Percentiles rank a stretch among this genome's conserved stretches.
phyloP scores from a whole-genome alignment of 2,113 vertebrate species.

The Alethe diademata region DNA sequence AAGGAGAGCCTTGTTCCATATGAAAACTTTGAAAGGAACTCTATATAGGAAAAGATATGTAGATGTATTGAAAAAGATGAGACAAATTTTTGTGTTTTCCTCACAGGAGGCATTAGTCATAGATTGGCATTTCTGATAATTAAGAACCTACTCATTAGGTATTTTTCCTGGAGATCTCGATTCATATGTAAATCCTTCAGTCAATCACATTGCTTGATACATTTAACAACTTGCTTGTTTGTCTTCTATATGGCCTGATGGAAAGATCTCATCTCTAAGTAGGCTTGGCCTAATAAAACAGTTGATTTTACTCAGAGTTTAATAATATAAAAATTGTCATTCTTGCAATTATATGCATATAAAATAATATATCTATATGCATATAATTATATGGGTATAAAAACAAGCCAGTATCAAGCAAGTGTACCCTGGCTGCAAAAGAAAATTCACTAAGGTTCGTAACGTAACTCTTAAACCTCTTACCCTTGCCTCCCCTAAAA shows the following conservation, averaged over 20 bases:
- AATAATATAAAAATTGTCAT: not conserved
- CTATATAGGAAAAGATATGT: not conserved
- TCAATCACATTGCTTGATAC: not conserved
- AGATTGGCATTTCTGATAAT: constrained; percentile 26
- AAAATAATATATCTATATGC: not conserved
- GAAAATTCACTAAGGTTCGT: not conserved
- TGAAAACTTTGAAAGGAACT: not conserved
- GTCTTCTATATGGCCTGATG: not conserved
- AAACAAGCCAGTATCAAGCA: not conserved
- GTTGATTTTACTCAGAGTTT: not conserved
- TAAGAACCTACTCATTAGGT: not conserved
- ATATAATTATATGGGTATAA: not conserved
- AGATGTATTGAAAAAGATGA: not conserved
- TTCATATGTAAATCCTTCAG: constrained; percentile 11
- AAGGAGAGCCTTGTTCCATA: not conserved
- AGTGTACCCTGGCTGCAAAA: not conserved
- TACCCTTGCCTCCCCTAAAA: not conserved
- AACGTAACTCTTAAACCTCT: not conserved
- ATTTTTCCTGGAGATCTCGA: constrained; percentile 15
- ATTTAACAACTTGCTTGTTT: not conserved
- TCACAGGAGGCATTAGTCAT: not conserved
- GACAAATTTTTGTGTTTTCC: not conserved
- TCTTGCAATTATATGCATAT: not conserved
- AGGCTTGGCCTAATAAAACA: not conserved
- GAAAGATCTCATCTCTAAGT: not conserved